phyloP scores from a whole-genome alignment of 2,888 invertebrate genomes.

The Belgica antarctica region DNA sequence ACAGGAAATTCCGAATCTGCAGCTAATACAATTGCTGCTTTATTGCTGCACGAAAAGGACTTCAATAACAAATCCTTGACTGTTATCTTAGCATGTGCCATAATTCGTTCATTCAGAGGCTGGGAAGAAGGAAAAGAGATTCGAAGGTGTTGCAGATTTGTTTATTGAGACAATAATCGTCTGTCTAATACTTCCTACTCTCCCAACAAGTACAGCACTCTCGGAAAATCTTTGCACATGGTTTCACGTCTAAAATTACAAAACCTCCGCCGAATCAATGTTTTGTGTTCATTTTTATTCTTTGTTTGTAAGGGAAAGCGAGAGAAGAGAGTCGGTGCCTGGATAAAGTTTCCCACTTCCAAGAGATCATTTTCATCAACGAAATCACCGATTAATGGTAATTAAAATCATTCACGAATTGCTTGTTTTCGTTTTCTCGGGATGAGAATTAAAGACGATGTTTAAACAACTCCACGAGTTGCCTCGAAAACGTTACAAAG shows the following conservation, averaged over 20 bases:
- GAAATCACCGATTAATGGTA: constrained; percentile 30
- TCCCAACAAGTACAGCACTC: neutral
- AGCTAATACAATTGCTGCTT: constrained; percentile 40
- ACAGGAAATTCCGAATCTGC: constrained; percentile 40
- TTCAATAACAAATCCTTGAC: constrained; percentile 3
- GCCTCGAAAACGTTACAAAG: too few species aligned
- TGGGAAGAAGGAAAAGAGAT: constrained; percentile 23
- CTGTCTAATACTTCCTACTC: constrained; percentile 32
- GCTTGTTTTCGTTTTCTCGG: constrained; percentile 37
- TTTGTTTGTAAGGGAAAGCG: constrained; percentile 26
- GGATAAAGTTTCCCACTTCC: constrained; percentile 29
- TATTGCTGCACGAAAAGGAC: constrained; percentile 16
- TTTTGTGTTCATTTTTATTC: constrained; percentile 35
- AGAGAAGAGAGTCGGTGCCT: neutral
- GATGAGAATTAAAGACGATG: neutral
- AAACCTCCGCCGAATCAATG: constrained; percentile 22
- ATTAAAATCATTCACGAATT: constrained; percentile 42
- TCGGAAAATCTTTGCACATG: constrained; percentile 3
- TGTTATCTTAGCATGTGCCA: constrained; percentile 1
- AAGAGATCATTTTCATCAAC: constrained; percentile 25
- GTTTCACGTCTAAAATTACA: neutral
- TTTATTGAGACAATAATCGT: constrained; percentile 34
- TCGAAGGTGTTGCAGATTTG: constrained; percentile 27
- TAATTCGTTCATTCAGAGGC: neutral
- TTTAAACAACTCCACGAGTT: constrained; percentile 9